Evolutionary conservation across 2,113 vertebrate genomes (phyloP), one percentile per base, ranked within the genome.

Genomic region (Lanius collurio): DNA sequence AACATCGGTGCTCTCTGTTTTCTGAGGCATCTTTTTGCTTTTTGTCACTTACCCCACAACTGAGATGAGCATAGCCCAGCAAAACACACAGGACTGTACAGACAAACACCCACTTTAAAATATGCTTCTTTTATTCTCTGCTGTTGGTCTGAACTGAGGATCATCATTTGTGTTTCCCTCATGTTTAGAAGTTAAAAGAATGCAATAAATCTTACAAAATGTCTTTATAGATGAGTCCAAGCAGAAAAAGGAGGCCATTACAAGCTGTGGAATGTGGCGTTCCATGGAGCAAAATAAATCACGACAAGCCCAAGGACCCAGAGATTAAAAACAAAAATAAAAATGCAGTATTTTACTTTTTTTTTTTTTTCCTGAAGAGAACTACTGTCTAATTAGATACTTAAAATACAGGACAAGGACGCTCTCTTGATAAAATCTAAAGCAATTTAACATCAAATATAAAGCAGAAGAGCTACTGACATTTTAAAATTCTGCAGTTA

Each of bases 191-290:
- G 78, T 83, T 95, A 88, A 76, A 93, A 93, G 94, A 96, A 94
- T 78, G 87, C 69, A 87, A 82, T 95, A 94, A 89, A 96, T 96
- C 91, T 97, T 74, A 79, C 24, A 86, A 94, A 94, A 95, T 53
- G 69, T 96, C 95, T 93, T 94, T 85, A 91, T 87, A 95, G 70
- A 55, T 78, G 64, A 92, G 81, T 83, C 83, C 74, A 85, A 93
- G 70, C 20, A 95, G 73, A 91, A 92, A 90, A 77, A 42, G 87
- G 64, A 92, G 92, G 80, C 88, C 55, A 88, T 97, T 96, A 96
- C 79, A 88, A 90, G 73, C n/a, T 89, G 46, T 77, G 82, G 95
- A 97, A 97, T 97, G 94, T 49, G 67, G 89, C 0, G 2, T 95
- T 95, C 95, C 85, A 93, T 57, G 67, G 55, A 88, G 86, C 76